These are phyloP conservation scores for Phocides pigmalion DNA, from an alignment of 1,140 invertebrate genomes.

Conservation along the genomic window DNA sequence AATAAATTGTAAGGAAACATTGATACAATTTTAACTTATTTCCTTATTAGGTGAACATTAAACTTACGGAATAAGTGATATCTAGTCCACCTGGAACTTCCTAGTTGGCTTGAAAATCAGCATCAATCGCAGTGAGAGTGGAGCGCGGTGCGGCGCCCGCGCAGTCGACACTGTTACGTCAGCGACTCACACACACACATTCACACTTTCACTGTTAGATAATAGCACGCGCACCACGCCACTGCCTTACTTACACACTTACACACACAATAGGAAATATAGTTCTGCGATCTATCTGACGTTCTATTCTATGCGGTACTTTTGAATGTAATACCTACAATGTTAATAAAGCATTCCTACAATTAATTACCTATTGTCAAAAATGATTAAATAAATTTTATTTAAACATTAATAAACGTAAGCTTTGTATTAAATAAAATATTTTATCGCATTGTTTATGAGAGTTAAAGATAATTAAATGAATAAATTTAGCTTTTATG, in stretches of 20 bases:
- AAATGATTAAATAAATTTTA: neutral
- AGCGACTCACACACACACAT: conserved; percentile 61
- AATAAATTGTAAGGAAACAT: conserved; percentile 6
- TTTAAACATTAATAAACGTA: neutral
- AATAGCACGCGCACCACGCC: conserved; percentile 63
- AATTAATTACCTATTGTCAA: neutral
- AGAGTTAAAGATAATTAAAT: neutral
- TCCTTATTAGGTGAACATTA: conserved; percentile 48
- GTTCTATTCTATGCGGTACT: conserved; percentile 23
- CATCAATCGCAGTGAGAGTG: conserved; percentile 72
- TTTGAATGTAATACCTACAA: neutral
- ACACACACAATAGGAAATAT: conserved; percentile 69
- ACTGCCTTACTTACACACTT: conserved; percentile 77
- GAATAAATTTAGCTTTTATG: neutral
- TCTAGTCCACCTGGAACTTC: conserved; percentile 65
- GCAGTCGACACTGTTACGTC: conserved; percentile 60
- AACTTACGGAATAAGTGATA: conserved; percentile 47
- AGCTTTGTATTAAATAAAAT: neutral
- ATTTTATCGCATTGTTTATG: conserved; percentile 11
- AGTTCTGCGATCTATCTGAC: conserved; percentile 44
- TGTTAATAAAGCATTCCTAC: conserved; percentile 2
- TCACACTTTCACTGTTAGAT: conserved; percentile 78
- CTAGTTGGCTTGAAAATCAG: conserved; percentile 69
- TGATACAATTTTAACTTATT: conserved; percentile 32
- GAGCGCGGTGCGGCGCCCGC: conserved; percentile 44